These are phyloP conservation scores for Labroides dimidiatus DNA, from an alignment of 2,797 vertebrate species.

Conservation along the genomic window DNA sequence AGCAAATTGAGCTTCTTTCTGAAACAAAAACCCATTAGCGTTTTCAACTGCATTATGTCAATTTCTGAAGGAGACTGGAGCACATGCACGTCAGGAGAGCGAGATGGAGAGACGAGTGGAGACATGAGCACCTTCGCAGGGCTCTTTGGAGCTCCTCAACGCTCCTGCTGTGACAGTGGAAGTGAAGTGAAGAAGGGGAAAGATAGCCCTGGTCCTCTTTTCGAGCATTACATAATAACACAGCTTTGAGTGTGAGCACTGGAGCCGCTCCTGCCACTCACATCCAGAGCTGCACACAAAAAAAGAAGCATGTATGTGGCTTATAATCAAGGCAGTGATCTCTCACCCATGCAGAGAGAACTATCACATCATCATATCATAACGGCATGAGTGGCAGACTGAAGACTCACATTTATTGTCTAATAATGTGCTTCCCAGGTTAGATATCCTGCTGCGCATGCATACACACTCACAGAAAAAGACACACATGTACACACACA, in stretches of 20 bases:
- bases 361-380: constrained; percentile 18
- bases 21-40: constrained; percentile 55
- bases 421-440: constrained; percentile 56
- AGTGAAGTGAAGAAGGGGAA: constrained; percentile 19
- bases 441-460: constrained; percentile 20
- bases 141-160: constrained; percentile 36
- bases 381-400: constrained; percentile 6
- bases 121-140: constrained; percentile 45
- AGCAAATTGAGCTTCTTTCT: constrained; percentile 47
- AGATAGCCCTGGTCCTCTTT: constrained; percentile 7
- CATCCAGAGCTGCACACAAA: constrained; percentile 13
- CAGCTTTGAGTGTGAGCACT: constrained; percentile 30
- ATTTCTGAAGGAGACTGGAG: constrained; percentile 5
- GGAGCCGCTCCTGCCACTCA: constrained; percentile 29
- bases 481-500: constrained; percentile 12
- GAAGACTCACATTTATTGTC: constrained; percentile 41
- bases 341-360: constrained; percentile 30
- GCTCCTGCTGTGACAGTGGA: constrained; percentile 31
- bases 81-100: constrained; percentile 29
- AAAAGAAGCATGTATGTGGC: background rate
- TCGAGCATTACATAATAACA: constrained; percentile 54
- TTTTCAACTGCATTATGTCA: constrained; percentile 38
- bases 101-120: constrained; percentile 14
- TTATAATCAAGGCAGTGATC: constrained; percentile 19
- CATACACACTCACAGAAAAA: background rate